A percentile compares a stretch with the other conserved stretches of the same genome.
These are phyloP conservation scores for Achatina immaculata DNA, from an alignment of 1,140 invertebrate genomes.

Conservation along the genomic window DNA sequence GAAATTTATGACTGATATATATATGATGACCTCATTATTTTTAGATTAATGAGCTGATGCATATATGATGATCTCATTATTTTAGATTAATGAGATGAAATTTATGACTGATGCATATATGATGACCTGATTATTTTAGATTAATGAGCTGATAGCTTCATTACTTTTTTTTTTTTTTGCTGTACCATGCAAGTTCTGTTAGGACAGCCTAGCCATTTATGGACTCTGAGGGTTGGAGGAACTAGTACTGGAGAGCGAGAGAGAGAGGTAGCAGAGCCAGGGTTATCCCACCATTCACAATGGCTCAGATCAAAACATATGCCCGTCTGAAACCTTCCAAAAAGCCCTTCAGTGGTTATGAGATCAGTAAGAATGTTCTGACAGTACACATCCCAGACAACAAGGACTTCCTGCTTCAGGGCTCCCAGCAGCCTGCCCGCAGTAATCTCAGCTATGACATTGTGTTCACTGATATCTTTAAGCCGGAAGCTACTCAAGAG, in stretches of 20 bases:
- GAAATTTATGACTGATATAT: too few species aligned
- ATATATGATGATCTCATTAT: too few species aligned
- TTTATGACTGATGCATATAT: too few species aligned
- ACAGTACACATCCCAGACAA: constrained; percentile 59
- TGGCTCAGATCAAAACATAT: constrained; percentile 67
- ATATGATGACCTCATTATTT: too few species aligned
- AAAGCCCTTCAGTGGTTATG: constrained; percentile 58
- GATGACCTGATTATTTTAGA: too few species aligned
- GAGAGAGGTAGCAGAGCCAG: constrained; percentile 13
- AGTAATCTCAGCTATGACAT: constrained; percentile 62
- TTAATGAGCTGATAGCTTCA: too few species aligned
- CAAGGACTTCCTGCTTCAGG: constrained; percentile 47
- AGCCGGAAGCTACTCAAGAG: constrained; percentile 56
- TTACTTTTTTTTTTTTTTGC: too few species aligned
- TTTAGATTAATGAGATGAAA: too few species aligned
- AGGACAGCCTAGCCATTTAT: constrained; percentile 10
- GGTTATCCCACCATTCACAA: constrained; percentile 36
- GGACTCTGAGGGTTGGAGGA: background rate
- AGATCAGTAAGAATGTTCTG: constrained; percentile 52
- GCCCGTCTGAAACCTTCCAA: constrained; percentile 63
- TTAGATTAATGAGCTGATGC: too few species aligned
- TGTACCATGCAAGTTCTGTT: background rate
- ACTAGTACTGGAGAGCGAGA: constrained; percentile 6
- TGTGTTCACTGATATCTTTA: constrained; percentile 64
- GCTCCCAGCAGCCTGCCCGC: constrained; percentile 35